Percentiles rank a stretch among this genome's conserved stretches.
These are phyloP conservation scores for Pachypsylla venusta DNA, from an alignment of 1,140 invertebrate genomes.

Conservation along the genomic window DNA sequence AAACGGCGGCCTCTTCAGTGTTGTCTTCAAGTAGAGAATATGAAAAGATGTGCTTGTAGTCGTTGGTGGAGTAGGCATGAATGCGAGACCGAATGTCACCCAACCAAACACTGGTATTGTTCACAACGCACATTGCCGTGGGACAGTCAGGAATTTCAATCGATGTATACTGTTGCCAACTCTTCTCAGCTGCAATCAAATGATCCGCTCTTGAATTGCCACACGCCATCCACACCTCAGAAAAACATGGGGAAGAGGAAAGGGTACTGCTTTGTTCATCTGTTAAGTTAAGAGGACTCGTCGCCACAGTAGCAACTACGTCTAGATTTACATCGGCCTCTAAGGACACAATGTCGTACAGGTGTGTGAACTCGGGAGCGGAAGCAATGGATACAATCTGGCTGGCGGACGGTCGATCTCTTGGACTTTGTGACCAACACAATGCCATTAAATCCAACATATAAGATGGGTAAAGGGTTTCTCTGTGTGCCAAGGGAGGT, in stretches of 20 bases:
- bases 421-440: conserved; percentile 83
- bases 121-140: conserved; percentile 24
- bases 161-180: conserved; percentile 24
- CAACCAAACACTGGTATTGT: conserved; percentile 51
- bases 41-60: conserved; percentile 38
- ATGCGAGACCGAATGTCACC: conserved; percentile 67
- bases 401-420: conserved; percentile 74
- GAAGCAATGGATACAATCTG: conserved; percentile 82
- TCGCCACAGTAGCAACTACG: conserved; percentile 35
- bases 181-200: conserved; percentile 22
- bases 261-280: conserved; percentile 12
- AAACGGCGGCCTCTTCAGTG: conserved; percentile 37
- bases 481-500: conserved; percentile 67
- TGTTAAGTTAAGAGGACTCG: neutral
- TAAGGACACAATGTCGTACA: conserved; percentile 62
- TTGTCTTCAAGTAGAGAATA: conserved; percentile 36
- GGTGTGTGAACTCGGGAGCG: conserved; percentile 82
- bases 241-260: too few species aligned
- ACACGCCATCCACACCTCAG: conserved; percentile 25
- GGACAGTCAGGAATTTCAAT: conserved; percentile 18
- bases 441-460: conserved; percentile 89
- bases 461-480: conserved; percentile 72
- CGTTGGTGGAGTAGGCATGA: conserved; percentile 49
- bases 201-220: conserved; percentile 23
- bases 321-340: conserved; percentile 15